Conservation (phyloP, 2,113 vertebrate genomes). For the human (Homo sapiens) region DNA sequence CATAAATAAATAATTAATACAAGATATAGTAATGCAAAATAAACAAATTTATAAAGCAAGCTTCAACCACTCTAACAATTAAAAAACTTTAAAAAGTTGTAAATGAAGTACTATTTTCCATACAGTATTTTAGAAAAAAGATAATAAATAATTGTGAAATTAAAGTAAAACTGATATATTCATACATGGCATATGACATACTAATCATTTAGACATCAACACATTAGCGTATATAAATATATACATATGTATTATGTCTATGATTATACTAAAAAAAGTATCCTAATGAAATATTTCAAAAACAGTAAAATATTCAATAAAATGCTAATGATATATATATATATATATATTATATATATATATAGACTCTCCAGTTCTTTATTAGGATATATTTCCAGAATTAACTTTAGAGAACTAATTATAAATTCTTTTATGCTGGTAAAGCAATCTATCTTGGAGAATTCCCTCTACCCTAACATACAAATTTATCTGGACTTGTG, state of each 20-base stretch:
- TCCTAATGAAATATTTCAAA: not conserved
- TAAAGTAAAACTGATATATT: not conserved
- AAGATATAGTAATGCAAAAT: not conserved
- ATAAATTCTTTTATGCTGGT: not conserved
- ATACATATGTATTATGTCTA: not conserved
- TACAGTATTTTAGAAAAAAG: not conserved
- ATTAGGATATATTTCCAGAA: not conserved
- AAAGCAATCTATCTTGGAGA: not conserved
- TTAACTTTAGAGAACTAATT: not conserved
- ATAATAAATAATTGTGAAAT: not conserved
- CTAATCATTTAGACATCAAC: not conserved
- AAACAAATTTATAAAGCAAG: not conserved
- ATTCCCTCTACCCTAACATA: too few relatives aligned
- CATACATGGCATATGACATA: not conserved
- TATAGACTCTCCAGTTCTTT: not conserved
- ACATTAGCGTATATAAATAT: not conserved
- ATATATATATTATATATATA: too few relatives aligned
- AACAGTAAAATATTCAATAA: too few relatives aligned
- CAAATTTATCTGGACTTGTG: too few relatives aligned
- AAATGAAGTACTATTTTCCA: too few relatives aligned
- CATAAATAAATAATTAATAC: not conserved
- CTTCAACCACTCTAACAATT: not conserved
- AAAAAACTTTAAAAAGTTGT: too few relatives aligned
- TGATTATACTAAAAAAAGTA: not conserved
- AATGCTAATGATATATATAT: too few relatives aligned